Base-by-base conservation (phyloP, 2,888 invertebrate genomes). In the Galeruca laticollis region DNA sequence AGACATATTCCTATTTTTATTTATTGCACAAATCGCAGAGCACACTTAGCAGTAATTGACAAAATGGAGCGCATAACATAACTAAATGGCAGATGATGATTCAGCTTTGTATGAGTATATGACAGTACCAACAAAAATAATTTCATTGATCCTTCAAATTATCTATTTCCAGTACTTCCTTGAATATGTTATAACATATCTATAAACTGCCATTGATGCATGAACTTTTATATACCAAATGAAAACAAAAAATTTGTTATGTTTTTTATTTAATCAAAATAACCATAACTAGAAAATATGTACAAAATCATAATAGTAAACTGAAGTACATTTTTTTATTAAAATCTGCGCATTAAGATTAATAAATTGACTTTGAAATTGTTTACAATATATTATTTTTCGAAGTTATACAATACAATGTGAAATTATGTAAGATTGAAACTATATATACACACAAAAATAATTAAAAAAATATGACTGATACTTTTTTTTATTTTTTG, bases 181-280 rank as follows among this genome's bases (percentile, higher is more conserved):
- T 21, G 52, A n/a, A n/a, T n/a, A n/a, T n/a, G n/a, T n/a, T n/a
- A n/a, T n/a, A n/a, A n/a, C n/a, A n/a, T n/a, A n/a, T n/a, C n/a
- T 52, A 15, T 26, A 11, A 11, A 18, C 11, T 2, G 52, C 15
- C 2, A 52, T 52, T 52, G 11, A 13, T 52, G 4, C 3, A 52
- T 10, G 13, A n/a, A 51, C 13, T 60, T 59, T 60, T 35, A 20
- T 40, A 20, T 40, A 18, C 9, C 37, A 15, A 54, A 56, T 26
- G 43, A 57, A 64, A 66, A 18, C 9, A 26, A 49, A 11, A 59
- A 26, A 2, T 35, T 66, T 66, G 43, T 61, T 64, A 60, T 65
- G 65, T 70, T 68, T 73, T 73, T 73, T 71, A 71, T 73, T 73
- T 69, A 73, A 73, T 73, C 69, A 73, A 73, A 73, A 71, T 71